Evolutionary conservation across 1,140 invertebrate genomes (phyloP).

Genomic region (Cyphomyrmex costatus): DNA sequence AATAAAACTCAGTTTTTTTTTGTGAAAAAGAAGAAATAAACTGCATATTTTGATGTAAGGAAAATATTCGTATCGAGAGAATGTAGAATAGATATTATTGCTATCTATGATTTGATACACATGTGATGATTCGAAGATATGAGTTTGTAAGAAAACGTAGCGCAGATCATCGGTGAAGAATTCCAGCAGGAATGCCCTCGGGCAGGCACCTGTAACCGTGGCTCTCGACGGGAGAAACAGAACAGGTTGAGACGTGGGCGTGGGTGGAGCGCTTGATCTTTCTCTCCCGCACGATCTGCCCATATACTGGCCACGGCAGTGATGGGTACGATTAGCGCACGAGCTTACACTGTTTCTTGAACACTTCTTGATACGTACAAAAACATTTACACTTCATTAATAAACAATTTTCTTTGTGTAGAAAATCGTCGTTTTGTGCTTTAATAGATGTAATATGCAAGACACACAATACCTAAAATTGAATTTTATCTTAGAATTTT

Average conservation of each 20-base stretch:
- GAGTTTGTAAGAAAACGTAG: constrained; percentile 59
- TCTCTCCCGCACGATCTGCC: constrained; percentile 75
- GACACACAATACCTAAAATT: background rate
- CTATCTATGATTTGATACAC: constrained; percentile 11
- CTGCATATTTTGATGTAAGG: background rate
- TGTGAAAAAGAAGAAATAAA: background rate
- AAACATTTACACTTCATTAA: background rate
- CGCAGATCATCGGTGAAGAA: constrained; percentile 76
- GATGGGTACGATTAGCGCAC: constrained; percentile 64
- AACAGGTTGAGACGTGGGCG: constrained; percentile 85
- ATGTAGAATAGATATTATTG: background rate
- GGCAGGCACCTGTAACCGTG: constrained; percentile 85
- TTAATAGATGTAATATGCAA: background rate
- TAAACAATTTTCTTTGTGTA: background rate
- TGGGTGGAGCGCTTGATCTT: constrained; percentile 85
- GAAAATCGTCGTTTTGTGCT: background rate
- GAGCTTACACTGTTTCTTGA: constrained; percentile 15
- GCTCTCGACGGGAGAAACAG: constrained; percentile 82
- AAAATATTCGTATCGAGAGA: constrained; percentile 20
- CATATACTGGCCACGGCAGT: constrained; percentile 57
- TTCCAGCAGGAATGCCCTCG: constrained; percentile 82
- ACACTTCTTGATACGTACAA: background rate
- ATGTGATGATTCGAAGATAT: constrained; percentile 39
- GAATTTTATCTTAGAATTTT: constrained; percentile 3
- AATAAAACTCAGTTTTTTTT: background rate